Evolutionary conservation across 2,888 invertebrate species (phyloP).

Genomic region (Sarcophaga carnaria): DNA sequence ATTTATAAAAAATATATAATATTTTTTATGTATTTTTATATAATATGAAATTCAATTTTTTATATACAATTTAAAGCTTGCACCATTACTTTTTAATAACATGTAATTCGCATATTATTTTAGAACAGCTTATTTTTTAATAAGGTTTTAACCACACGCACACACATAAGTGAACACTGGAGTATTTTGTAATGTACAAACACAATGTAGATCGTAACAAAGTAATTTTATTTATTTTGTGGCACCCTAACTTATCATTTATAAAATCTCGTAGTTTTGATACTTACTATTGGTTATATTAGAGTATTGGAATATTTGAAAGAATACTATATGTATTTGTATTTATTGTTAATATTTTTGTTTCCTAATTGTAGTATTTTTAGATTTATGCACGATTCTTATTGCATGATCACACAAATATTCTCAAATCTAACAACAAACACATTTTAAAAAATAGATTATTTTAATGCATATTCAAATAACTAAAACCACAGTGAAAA

Average conservation of each 20-base stretch:
- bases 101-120: conserved; percentile 55
- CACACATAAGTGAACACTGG: not conserved
- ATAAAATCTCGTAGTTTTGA: not conserved
- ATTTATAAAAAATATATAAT: conserved; percentile 41
- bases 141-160: not conserved
- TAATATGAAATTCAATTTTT: conserved; percentile 40
- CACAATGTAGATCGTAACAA: not conserved
- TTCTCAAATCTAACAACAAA: too few species aligned
- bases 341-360: too few species aligned
- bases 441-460: too few species aligned
- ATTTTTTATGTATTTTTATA: conserved; percentile 42
- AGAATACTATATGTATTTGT: too few species aligned
- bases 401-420: too few species aligned
- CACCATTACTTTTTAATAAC: conserved; percentile 55
- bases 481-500: too few species aligned
- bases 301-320: too few species aligned
- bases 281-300: not conserved
- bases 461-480: too few species aligned
- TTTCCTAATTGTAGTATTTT: too few species aligned
- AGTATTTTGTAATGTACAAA: conserved; percentile 22
- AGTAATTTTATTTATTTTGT: not conserved
- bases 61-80: conserved; percentile 28
- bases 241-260: not conserved
- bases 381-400: too few species aligned
- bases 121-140: conserved; percentile 32